phyloP scores from a whole-genome alignment of 2,797 vertebrate genomes.

The Micrastur ruficollis region DNA sequence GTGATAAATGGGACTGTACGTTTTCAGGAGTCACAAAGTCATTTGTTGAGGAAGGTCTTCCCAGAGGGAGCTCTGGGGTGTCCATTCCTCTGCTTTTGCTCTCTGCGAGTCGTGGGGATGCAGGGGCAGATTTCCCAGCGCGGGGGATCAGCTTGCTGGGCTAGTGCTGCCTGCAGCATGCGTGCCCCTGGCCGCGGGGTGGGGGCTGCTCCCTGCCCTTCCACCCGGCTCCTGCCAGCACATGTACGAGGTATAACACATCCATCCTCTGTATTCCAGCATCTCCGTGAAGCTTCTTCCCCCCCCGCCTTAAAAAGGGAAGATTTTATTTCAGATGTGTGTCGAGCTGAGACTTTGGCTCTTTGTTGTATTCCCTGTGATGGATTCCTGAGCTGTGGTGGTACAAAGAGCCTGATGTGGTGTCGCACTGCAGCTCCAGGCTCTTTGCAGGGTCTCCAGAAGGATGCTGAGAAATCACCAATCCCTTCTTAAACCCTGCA shows the following conservation, averaged over 20 bases:
- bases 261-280: neutral
- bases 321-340: neutral
- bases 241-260: accelerated
- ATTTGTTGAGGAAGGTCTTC: neutral
- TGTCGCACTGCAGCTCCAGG: neutral
- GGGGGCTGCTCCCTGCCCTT: neutral
- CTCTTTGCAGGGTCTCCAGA: neutral
- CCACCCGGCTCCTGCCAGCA: neutral
- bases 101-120: accelerated
- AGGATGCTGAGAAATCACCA: neutral
- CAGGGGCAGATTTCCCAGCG: neutral
- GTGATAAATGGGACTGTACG: neutral
- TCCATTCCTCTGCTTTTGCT: neutral
- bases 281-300: too few species aligned
- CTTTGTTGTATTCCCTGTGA: neutral
- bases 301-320: neutral
- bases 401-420: accelerated
- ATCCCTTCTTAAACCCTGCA: neutral
- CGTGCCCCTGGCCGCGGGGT: accelerated
- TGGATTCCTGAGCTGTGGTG: neutral
- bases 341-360: accelerated
- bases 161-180: accelerated
- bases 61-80: neutral
- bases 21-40: neutral
- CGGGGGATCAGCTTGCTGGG: neutral